Base-by-base conservation (phyloP, 2,888 invertebrate species). In the Chrysopilus asiliformis region DNA sequence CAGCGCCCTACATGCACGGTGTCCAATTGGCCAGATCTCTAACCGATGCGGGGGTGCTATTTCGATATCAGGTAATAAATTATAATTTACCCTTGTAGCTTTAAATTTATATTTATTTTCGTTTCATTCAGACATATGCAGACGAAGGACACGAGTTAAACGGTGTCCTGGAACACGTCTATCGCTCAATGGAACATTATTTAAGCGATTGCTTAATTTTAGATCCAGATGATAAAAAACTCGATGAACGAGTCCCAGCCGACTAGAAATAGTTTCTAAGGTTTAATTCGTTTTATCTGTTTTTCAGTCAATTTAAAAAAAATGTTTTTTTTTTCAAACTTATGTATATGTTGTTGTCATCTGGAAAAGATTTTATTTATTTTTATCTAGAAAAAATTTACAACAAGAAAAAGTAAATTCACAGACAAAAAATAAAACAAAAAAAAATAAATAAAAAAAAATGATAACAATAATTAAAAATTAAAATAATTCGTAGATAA, bases 1-100 rank as follows among this genome's bases (percentile, higher is more conserved):
- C 89, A 55, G 87, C 91, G 49, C 94, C 94, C 49, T 91, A 90
- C 68, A 84, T 89, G 54, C 91, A 95, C 64, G 83, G 89, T 47
- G 76, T 91, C 52, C 78, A 87, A 60, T 72, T 94, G 44, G 86
- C 91, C 38, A 76, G 86, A 53, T 83, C 90, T 42, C 73, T 94
- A 47, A 80, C 86, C 15, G 80, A 85, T 53, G 82, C 83, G 36
- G 84, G 86, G 53, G 79, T 93, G 50, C 75, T 91, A 50, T 94
- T 89, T 67, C 74, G 87, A 65, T 81, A 90, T 65, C 91, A 93
- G 80, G 93, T 91, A 60, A 55, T 50, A 15, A 3, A 10, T 10
- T 27, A 22, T 10, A 22, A 22, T 10, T n/a, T 8, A 27, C 12
- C 12, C 28, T 10, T 24, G n/a, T n/a, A 10, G 9, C 9, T 10